These are phyloP conservation scores for Papilio dardanus DNA, from an alignment of 1,140 invertebrate genomes.

Conservation along the genomic window DNA sequence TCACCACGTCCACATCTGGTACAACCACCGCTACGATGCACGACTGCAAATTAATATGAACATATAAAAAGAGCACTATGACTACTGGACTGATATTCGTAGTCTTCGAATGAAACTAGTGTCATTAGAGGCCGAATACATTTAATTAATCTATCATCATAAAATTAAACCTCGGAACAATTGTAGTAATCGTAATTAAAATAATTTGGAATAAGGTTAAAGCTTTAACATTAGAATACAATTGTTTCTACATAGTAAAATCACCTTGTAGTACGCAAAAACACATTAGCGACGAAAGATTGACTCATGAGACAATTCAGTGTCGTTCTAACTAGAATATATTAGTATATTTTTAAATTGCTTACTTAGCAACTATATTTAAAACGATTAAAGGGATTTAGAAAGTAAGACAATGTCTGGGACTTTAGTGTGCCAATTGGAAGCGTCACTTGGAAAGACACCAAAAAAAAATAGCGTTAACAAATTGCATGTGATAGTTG, in stretches of 20 bases:
- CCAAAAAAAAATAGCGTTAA: conserved; percentile 30
- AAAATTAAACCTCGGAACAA: too few species aligned
- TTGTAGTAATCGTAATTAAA: too few species aligned
- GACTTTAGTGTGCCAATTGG: conserved; percentile 26
- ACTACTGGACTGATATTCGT: not conserved
- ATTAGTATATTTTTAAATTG: not conserved
- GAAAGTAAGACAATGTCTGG: conserved; percentile 14
- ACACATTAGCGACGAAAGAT: not conserved
- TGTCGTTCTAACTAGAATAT: not conserved
- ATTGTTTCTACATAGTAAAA: not conserved
- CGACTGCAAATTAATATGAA: conserved; percentile 85
- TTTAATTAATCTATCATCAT: too few species aligned
- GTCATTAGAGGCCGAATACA: too few species aligned
- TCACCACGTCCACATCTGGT: conserved; percentile 96
- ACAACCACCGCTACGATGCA: conserved; percentile 97
- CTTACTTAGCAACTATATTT: not conserved
- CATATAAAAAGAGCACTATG: not conserved
- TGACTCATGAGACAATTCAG: not conserved
- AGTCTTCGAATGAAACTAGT: not conserved
- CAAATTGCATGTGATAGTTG: conserved; percentile 31
- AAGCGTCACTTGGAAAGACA: conserved; percentile 26
- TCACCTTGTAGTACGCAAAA: not conserved
- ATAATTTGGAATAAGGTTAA: too few species aligned
- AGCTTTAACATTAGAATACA: not conserved
- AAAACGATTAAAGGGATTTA: conserved; percentile 22